Evolutionary conservation across 30 jellyfish, hydroid and myxozoan species (phyloP).

Genomic region (Aurelia sp.): DNA sequence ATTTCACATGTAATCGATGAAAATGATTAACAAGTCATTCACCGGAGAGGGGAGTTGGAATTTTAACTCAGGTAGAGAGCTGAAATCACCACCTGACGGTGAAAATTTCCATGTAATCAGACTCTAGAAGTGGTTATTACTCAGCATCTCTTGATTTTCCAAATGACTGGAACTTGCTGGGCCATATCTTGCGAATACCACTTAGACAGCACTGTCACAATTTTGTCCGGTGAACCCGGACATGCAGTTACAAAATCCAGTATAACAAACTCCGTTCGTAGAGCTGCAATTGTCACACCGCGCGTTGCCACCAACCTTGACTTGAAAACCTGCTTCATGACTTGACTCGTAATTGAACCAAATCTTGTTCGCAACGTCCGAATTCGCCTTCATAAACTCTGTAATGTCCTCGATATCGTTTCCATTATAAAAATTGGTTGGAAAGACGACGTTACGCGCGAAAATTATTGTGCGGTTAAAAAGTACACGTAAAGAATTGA

Average conservation of each 20-base stretch:
- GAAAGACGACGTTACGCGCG: conserved; percentile 81
- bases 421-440: conserved; percentile 75
- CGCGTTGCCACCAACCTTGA: conserved; percentile 82
- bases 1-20: too few relatives aligned
- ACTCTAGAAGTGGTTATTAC: too few relatives aligned
- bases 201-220: conserved; percentile 64
- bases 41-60: too few relatives aligned
- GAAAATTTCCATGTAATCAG: too few relatives aligned
- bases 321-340: conserved; percentile 83
- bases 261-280: conserved; percentile 89
- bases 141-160: too few relatives aligned
- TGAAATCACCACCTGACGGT: too few relatives aligned
- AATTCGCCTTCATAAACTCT: conserved; percentile 87
- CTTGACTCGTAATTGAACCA: conserved; percentile 92
- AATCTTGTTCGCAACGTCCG: conserved; percentile 73
- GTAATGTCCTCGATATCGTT: conserved; percentile 79
- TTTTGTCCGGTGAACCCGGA: conserved; percentile 87
- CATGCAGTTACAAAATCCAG: conserved; percentile 91
- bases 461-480: conserved; percentile 85
- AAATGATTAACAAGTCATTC: too few relatives aligned
- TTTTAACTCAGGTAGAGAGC: too few relatives aligned
- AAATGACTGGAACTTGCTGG: too few relatives aligned
- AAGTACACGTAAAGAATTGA: conserved; percentile 88
- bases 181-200: too few relatives aligned
- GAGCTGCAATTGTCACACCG: conserved; percentile 91